Conservation (phyloP, 2,797 vertebrate genomes). For the Cetoscarus ocellatus region DNA sequence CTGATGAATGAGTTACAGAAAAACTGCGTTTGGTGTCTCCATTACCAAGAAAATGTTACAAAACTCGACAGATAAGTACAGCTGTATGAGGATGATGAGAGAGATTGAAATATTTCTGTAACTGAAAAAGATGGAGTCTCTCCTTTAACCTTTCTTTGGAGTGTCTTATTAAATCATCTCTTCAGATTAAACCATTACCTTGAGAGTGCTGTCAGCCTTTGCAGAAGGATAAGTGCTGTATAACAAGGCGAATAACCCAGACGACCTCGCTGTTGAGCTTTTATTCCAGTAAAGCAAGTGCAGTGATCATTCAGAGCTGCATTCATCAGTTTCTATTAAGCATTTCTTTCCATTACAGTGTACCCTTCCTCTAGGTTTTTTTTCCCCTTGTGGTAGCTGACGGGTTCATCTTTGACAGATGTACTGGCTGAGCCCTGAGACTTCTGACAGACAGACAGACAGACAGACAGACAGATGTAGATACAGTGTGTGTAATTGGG, state of each 20-base stretch:
- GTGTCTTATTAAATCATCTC: too few species aligned
- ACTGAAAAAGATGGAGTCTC: too few species aligned
- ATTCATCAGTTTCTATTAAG: conserved; percentile 11
- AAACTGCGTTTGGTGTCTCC: too few species aligned
- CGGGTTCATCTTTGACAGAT: conserved; percentile 22
- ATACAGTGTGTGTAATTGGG: conserved; percentile 11
- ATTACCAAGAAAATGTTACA: too few species aligned
- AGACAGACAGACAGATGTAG: conserved; percentile 11
- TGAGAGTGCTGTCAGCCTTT: conserved; percentile 17
- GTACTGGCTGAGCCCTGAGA: not conserved
- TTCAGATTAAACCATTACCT: too few species aligned
- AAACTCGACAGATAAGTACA: too few species aligned
- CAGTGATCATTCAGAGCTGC: not conserved
- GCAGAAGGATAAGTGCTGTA: conserved; percentile 28
- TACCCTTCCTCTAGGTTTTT: not conserved
- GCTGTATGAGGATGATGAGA: too few species aligned
- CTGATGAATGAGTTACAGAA: too few species aligned
- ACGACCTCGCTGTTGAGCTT: conserved; percentile 7
- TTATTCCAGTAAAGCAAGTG: conserved; percentile 28
- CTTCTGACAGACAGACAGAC: not conserved
- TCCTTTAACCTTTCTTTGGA: too few species aligned
- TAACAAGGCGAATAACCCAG: conserved; percentile 36
- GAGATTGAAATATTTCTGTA: too few species aligned
- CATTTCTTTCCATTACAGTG: not conserved
- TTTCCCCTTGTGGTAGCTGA: conserved; percentile 3